These are phyloP conservation scores for Taphrorychus bicolor DNA, from an alignment of 2,888 invertebrate genomes.

Conservation along the genomic window DNA sequence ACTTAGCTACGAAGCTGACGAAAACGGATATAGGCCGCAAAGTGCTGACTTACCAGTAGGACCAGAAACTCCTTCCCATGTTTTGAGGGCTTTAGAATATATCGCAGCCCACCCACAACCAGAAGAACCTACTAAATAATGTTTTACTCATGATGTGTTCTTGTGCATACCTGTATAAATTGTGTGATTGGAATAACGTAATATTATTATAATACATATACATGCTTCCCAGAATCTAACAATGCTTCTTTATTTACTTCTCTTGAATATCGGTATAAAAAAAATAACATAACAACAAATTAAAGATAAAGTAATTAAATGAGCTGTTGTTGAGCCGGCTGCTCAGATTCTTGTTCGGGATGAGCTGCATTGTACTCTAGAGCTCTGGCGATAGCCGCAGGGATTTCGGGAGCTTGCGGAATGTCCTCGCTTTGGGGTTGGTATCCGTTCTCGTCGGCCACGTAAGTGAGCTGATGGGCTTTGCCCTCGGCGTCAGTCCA, in stretches of 20 bases:
- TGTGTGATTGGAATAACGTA: background rate
- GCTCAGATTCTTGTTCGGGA: slow-evolving; percentile 52
- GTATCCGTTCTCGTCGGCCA: slow-evolving; percentile 66
- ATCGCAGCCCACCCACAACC: slow-evolving; percentile 57
- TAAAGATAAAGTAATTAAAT: background rate
- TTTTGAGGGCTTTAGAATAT: slow-evolving; percentile 63
- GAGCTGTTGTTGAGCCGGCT: background rate
- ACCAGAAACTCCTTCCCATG: slow-evolving; percentile 57
- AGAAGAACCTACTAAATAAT: slow-evolving; percentile 36
- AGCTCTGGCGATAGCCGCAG: slow-evolving; percentile 74
- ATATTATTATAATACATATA: too few relatives aligned
- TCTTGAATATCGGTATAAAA: background rate
- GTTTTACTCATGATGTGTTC: too few relatives aligned
- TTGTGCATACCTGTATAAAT: background rate
- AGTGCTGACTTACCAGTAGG: slow-evolving; percentile 58
- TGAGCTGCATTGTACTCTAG: slow-evolving; percentile 69
- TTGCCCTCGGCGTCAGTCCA: slow-evolving; percentile 64
- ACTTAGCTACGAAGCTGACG: slow-evolving; percentile 63
- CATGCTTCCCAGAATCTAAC: too few relatives aligned
- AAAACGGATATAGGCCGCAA: slow-evolving; percentile 64
- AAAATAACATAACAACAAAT: background rate
- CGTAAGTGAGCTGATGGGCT: slow-evolving; percentile 60
- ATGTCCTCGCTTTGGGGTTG: slow-evolving; percentile 61
- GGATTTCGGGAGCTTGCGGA: slow-evolving; percentile 62
- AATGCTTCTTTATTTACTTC: background rate